Percentiles rank a stretch among this genome's conserved stretches.
phyloP scores from a whole-genome alignment of 2,113 vertebrate species.

The Glaucidium brasilianum region DNA sequence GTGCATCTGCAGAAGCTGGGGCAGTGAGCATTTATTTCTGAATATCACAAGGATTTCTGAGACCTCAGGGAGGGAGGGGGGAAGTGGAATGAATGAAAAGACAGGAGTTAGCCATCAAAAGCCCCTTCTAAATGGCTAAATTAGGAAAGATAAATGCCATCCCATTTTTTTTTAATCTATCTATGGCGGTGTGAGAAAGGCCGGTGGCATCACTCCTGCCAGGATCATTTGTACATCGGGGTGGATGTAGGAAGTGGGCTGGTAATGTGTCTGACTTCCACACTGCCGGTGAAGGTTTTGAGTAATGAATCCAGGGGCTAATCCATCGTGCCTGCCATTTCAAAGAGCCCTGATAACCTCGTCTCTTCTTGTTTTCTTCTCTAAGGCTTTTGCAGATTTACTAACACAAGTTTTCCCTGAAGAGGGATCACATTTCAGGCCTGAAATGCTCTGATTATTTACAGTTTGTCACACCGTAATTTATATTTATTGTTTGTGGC shows the following conservation, averaged over 20 bases:
- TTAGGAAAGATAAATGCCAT: not conserved
- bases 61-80: fast-evolving
- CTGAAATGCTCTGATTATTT: conserved; percentile 56
- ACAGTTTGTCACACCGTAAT: conserved; percentile 30
- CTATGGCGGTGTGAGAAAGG: not conserved
- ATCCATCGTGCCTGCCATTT: conserved; percentile 5
- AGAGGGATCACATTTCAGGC: conserved; percentile 41
- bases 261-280: not conserved
- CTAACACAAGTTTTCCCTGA: conserved; percentile 9
- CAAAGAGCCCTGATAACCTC: not conserved
- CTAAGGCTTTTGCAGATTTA: not conserved
- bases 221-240: not conserved
- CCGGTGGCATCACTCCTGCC: not conserved
- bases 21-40: not conserved
- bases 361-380: not conserved
- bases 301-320: conserved; percentile 5
- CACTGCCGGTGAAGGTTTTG: not conserved
- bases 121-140: not conserved
- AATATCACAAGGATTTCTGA: not conserved
- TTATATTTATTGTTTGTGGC: conserved; percentile 62
- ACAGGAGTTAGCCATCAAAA: not conserved
- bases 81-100: not conserved
- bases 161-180: not conserved
- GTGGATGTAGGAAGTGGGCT: not conserved
- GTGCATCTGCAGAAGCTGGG: not conserved